A percentile compares a stretch with the other conserved stretches of the same genome.
Conservation (phyloP, 2,888 invertebrate species). For the Xestobium rufovillosum region DNA sequence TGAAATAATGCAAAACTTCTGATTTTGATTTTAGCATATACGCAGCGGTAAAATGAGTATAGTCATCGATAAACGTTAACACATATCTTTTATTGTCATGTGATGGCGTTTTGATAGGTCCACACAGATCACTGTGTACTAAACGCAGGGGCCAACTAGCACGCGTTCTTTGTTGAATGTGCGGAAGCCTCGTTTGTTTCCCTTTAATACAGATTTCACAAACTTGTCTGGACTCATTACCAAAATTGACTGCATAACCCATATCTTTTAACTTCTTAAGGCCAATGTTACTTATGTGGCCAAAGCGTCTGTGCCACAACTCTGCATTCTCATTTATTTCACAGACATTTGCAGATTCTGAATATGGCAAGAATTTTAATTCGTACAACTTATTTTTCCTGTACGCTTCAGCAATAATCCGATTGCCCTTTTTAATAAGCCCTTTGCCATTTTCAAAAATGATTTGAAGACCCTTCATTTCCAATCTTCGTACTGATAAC, state of each 20-base stretch:
- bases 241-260: slow-evolving; percentile 15
- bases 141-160: slow-evolving; percentile 29
- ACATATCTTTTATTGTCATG: slow-evolving; percentile 28
- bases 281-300: slow-evolving; percentile 17
- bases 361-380: too few species aligned
- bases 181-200: slow-evolving; percentile 26
- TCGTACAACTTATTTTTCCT: slow-evolving; percentile 5
- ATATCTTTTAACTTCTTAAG: slow-evolving; percentile 13
- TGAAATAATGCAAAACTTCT: slow-evolving; percentile 13
- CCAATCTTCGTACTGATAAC: slow-evolving; percentile 27
- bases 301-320: slow-evolving; percentile 22
- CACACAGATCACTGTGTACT: slow-evolving; percentile 31
- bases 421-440: slow-evolving; percentile 10
- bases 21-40: slow-evolving; percentile 20
- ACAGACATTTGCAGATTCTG: too few species aligned
- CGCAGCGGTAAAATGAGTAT: slow-evolving; percentile 30
- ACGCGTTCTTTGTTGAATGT: slow-evolving; percentile 23
- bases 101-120: slow-evolving; percentile 28
- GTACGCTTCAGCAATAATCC: slow-evolving; percentile 3
- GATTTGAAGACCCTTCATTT: slow-evolving; percentile 25
- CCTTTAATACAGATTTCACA: slow-evolving; percentile 34
- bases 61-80: slow-evolving; percentile 33
- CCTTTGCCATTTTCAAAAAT: slow-evolving; percentile 27
- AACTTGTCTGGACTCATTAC: slow-evolving; percentile 22
- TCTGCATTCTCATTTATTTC: slow-evolving; percentile 10